A percentile compares a stretch with the other conserved stretches of the same genome.
phyloP scores from a whole-genome alignment of 2,797 vertebrate species.

The Sebastes diaconus region DNA sequence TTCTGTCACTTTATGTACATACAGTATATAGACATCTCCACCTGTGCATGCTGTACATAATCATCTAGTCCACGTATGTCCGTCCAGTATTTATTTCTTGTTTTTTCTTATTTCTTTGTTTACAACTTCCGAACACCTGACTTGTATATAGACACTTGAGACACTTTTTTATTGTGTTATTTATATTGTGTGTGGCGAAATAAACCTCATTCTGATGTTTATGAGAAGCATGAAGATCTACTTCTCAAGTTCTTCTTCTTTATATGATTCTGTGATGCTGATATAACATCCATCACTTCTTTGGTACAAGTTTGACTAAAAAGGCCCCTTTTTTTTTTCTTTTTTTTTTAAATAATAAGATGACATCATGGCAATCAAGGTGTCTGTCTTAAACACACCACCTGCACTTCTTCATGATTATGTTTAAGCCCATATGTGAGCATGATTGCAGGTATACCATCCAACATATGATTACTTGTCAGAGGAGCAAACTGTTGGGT shows the following conservation, averaged over 20 bases:
- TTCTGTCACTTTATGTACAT: too few species aligned
- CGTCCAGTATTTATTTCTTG: too few species aligned
- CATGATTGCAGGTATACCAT: slow-evolving; percentile 29
- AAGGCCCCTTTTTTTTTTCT: background rate
- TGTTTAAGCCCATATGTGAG: background rate
- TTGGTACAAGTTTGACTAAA: background rate
- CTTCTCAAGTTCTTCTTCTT: background rate
- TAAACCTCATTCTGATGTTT: background rate
- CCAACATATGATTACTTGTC: slow-evolving; percentile 27
- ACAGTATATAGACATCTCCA: too few species aligned
- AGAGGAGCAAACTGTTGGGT: slow-evolving; percentile 59
- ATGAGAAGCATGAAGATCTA: background rate
- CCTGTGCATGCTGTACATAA: too few species aligned
- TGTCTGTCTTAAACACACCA: background rate
- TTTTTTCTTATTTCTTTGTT: too few species aligned
- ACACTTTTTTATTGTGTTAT: too few species aligned
- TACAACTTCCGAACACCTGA: too few species aligned
- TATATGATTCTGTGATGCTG: background rate
- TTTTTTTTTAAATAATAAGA: background rate
- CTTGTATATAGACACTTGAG: too few species aligned
- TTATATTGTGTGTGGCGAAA: too few species aligned
- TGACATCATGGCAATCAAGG: slow-evolving; percentile 28
- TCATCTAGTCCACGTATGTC: too few species aligned
- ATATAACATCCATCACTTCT: background rate
- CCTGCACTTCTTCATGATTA: slow-evolving; percentile 4